phyloP scores from a whole-genome alignment of 2,888 invertebrate genomes.

The Drosophila sordidapex region DNA sequence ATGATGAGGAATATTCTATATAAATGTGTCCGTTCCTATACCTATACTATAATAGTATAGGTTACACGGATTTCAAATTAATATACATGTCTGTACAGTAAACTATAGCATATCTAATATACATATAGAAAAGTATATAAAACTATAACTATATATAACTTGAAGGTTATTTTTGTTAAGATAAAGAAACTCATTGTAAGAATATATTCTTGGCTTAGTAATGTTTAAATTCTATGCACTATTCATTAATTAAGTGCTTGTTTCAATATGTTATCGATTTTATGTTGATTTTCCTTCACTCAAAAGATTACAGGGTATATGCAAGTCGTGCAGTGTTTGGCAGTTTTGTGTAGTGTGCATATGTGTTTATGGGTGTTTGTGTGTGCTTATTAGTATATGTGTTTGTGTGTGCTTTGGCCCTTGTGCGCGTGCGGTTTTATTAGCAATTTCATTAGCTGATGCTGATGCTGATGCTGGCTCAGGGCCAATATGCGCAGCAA shows the following conservation, averaged over 20 bases:
- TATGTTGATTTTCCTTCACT: not conserved
- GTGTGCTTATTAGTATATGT: not conserved
- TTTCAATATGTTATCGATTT: not conserved
- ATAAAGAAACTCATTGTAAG: not conserved
- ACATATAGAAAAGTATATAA: not conserved
- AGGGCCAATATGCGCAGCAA: slow-evolving; percentile 31
- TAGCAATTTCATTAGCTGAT: slow-evolving; percentile 73
- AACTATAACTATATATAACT: not conserved
- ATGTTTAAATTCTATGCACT: not conserved
- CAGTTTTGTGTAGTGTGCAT: not conserved
- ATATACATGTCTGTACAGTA: not conserved
- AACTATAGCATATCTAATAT: too few species aligned
- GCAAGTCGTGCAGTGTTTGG: not conserved
- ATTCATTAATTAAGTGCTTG: too few species aligned
- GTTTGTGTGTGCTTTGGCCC: slow-evolving; percentile 17
- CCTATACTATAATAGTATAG: not conserved
- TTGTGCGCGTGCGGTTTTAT: slow-evolving; percentile 64
- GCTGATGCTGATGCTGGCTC: slow-evolving; percentile 24
- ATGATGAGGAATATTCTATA: not conserved
- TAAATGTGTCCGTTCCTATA: not conserved
- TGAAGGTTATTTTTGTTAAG: not conserved
- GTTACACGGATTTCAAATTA: too few species aligned
- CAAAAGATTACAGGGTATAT: not conserved
- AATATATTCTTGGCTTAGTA: not conserved
- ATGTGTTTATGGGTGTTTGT: not conserved